Evolutionary conservation across 2,113 vertebrate genomes (phyloP).

Genomic region (Peromyscus californicus): DNA sequence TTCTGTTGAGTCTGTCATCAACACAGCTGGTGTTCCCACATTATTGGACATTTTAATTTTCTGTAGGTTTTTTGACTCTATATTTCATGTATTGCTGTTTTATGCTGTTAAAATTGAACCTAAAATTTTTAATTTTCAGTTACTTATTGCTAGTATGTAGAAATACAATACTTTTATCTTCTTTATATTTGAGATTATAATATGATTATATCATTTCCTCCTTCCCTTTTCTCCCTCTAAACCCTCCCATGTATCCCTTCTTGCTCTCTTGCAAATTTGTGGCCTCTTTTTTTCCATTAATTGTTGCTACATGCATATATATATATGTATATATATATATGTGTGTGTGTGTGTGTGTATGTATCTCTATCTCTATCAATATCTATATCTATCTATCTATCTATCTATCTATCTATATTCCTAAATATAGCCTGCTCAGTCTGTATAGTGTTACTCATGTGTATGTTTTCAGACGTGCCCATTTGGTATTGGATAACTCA

Average conservation of each 20-base stretch:
- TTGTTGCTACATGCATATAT: not conserved
- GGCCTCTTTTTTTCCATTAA: not conserved
- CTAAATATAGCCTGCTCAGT: not conserved
- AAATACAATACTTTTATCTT: not conserved
- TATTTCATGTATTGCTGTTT: slow-evolving; percentile 21
- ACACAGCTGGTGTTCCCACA: not conserved
- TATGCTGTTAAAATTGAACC: not conserved
- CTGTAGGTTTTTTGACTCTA: not conserved
- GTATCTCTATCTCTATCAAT: too few species aligned
- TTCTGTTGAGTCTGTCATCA: not conserved
- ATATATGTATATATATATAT: not conserved
- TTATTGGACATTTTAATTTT: not conserved
- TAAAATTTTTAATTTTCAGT: not conserved
- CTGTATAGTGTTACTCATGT: not conserved
- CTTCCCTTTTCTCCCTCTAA: not conserved
- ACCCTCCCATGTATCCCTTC: not conserved
- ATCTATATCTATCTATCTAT: not conserved
- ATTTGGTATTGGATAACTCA: not conserved
- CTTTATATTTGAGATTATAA: not conserved
- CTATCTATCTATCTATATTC: not conserved
- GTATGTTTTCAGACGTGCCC: not conserved
- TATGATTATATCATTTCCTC: not conserved
- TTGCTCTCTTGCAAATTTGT: not conserved
- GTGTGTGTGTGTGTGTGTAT: not conserved
- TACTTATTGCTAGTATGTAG: not conserved